Base-by-base conservation (phyloP, 2,888 invertebrate genomes). In the Hydroisotoma schaefferi region DNA sequence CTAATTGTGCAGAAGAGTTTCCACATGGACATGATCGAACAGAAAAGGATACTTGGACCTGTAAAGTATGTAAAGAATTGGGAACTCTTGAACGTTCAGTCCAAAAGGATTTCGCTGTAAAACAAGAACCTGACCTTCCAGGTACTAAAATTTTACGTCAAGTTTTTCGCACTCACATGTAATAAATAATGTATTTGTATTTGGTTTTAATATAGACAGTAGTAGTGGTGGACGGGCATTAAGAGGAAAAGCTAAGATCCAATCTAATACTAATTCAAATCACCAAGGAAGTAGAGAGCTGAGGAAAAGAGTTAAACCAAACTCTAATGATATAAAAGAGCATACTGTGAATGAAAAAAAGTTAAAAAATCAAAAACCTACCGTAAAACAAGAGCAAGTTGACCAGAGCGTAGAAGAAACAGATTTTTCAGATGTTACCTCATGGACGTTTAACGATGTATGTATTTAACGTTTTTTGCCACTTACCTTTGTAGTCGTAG, bases 371-470 rank as follows among this genome's bases (percentile, higher is more conserved):
- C 15, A 10, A 33, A 33, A 33, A 6, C 6, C 15, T 10, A 33
- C 15, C 15, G 33, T 33, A 15, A 33, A 33, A 15, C 8, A 10
- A 33, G 15, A 33, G 15, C 15, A n/a, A n/a, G n/a, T n/a, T n/a
- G n/a, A n/a, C n/a, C n/a, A 40, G 5, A 15, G 5, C 8, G 5
- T 20, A 40, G 40, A 40, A 5, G n/a, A 15, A 15, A 40, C n/a
- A 5, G 40, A 40, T 8, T 5, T 4, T 29, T 56, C 57, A 2
- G 63, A 59, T 20, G 59, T 63, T n/a, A 59, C 53, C 22, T 40
- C 51, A 29, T 63, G 63, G 63, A 57, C 63, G 8, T 59, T 57
- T 15, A 33, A 57, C 26, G 59, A 63, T 46, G n/a, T n/a, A n/a
- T n/a, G n/a, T n/a, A n/a, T n/a, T n/a, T n/a, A n/a, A n/a, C n/a